These are phyloP conservation scores for Corydoras maculifer DNA, from an alignment of 2,113 vertebrate species.

Conservation along the genomic window DNA sequence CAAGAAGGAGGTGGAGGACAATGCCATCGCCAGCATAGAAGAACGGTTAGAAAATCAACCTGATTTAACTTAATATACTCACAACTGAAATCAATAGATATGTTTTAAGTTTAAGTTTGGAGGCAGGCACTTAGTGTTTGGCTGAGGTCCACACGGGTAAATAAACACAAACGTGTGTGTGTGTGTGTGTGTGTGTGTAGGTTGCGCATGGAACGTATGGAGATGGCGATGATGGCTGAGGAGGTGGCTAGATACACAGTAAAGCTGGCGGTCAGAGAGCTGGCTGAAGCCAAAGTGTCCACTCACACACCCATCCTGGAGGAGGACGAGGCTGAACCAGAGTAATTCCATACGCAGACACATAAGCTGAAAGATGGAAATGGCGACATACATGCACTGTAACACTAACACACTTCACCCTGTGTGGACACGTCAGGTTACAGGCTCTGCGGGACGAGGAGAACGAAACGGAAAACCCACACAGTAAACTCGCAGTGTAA, in stretches of 20 bases:
- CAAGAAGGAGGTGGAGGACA: constrained; percentile 59
- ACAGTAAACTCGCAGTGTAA: constrained; percentile 54
- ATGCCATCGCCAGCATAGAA: constrained; percentile 60
- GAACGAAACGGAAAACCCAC: constrained; percentile 32
- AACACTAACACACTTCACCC: neutral
- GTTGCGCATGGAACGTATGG: constrained; percentile 53
- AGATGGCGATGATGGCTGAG: constrained; percentile 58
- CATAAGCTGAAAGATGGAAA: neutral
- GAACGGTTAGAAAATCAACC: constrained; percentile 55
- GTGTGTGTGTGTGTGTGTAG: constrained; percentile 38
- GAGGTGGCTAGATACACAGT: constrained; percentile 62
- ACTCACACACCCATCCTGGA: constrained; percentile 57
- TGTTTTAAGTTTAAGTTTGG: too few species aligned
- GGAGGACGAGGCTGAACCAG: constrained; percentile 54
- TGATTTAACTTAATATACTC: neutral
- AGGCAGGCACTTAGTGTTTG: too few species aligned
- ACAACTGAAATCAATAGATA: too few species aligned
- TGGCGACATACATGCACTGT: neutral
- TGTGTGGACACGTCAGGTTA: constrained; percentile 47
- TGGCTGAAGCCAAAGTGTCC: constrained; percentile 57
- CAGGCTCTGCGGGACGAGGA: constrained; percentile 49
- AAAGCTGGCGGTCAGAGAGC: constrained; percentile 59
- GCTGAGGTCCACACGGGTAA: neutral
- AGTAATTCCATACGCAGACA: constrained; percentile 15
- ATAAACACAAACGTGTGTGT: neutral